Conservation (phyloP, 2,113 vertebrate species). For the Ctenodactylus gundi region DNA sequence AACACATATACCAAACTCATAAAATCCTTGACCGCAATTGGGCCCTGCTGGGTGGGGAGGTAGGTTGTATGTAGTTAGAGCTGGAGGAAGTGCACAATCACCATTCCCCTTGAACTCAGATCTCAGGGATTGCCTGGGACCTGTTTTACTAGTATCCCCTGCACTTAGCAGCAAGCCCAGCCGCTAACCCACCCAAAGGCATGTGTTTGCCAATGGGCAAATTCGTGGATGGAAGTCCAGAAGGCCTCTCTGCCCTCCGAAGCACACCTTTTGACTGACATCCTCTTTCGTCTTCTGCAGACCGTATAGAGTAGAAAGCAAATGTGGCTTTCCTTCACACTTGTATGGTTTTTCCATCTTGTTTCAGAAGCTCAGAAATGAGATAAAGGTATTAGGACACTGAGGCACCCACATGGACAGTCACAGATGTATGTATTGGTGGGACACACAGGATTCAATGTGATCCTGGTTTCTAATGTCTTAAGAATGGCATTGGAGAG, state of each 20-base stretch:
- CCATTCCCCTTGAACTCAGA: background rate
- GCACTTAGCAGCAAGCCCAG: background rate
- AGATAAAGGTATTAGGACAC: background rate
- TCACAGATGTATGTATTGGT: background rate
- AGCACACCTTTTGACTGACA: background rate
- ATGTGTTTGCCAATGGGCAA: background rate
- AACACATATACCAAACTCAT: background rate
- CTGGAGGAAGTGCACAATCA: background rate
- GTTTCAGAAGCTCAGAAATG: background rate
- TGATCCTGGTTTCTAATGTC: background rate
- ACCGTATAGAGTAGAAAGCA: background rate
- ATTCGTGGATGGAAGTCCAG: background rate
- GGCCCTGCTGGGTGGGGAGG: background rate
- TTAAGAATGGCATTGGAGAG: background rate
- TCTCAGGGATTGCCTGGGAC: background rate
- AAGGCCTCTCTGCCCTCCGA: background rate
- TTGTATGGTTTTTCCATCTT: background rate
- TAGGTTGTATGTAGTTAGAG: too few species aligned
- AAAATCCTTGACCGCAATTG: background rate
- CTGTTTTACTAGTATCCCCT: too few species aligned
- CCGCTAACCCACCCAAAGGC: background rate
- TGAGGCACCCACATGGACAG: background rate
- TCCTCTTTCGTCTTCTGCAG: background rate
- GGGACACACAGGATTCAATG: fast-evolving
- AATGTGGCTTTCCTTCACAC: background rate